phyloP scores from a whole-genome alignment of 2,888 invertebrate genomes.

The Heliconius sara region DNA sequence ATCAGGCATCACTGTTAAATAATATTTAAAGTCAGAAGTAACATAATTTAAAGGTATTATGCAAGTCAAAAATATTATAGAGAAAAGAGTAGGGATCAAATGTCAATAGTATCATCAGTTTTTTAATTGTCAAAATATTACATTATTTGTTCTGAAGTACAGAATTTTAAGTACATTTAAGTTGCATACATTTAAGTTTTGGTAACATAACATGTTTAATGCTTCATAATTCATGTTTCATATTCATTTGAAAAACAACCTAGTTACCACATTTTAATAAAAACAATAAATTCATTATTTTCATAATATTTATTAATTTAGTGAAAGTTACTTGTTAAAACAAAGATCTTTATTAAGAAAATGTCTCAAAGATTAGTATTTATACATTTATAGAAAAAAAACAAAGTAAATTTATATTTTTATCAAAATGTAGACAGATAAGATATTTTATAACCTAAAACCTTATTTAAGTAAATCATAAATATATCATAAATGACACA shows the following conservation, averaged over 20 bases:
- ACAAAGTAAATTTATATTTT: neutral
- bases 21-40: neutral
- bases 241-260: no score
- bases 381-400: neutral
- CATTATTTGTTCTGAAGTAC: neutral
- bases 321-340: neutral
- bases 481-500: neutral
- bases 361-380: neutral
- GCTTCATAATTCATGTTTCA: no score
- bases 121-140: neutral
- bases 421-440: slow-evolving; percentile 20
- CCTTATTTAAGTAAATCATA: neutral
- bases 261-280: no score
- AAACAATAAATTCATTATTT: neutral
- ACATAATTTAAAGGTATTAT: neutral
- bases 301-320: neutral
- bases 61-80: neutral
- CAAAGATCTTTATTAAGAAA: slow-evolving; percentile 29
- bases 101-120: neutral
- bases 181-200: no score
- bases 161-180: no score
- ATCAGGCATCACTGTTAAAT: slow-evolving; percentile 89
- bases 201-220: neutral
- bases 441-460: slow-evolving; percentile 36
- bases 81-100: neutral